These are phyloP conservation scores for Loxodonta africana DNA, from an alignment of 2,113 vertebrate species.

Conservation along the genomic window DNA sequence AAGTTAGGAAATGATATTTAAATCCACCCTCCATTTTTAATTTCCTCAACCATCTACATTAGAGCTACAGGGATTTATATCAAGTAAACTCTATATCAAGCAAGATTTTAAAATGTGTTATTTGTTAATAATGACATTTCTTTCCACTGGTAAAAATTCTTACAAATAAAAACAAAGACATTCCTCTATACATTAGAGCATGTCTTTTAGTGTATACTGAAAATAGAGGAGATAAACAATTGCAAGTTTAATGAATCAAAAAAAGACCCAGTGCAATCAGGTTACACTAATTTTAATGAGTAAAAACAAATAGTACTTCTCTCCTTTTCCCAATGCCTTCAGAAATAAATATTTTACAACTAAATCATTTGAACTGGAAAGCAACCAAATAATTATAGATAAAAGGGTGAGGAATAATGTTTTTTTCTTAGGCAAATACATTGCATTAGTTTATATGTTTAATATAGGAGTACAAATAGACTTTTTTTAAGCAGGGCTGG, in stretches of 20 bases:
- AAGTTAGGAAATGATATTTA: constrained; percentile 80
- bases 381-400: neutral
- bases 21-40: constrained; percentile 38
- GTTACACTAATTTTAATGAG: neutral
- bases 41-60: constrained; percentile 26
- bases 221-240: neutral
- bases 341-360: neutral
- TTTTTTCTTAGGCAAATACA: neutral
- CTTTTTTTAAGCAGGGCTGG: neutral
- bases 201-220: neutral
- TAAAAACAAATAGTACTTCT: neutral
- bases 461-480: neutral
- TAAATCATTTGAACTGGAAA: neutral
- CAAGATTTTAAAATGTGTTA: constrained; percentile 28
- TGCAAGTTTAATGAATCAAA: constrained; percentile 59
- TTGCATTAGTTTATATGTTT: neutral
- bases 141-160: neutral
- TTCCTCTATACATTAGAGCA: neutral
- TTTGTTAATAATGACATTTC: neutral
- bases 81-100: constrained; percentile 36
- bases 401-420: neutral
- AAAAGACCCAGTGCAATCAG: too few species aligned
- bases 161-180: constrained; percentile 14
- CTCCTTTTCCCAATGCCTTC: neutral
- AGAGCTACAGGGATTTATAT: constrained; percentile 44